A percentile compares a stretch with the other conserved stretches of the same genome.
Conservation (phyloP, 2,113 vertebrate species). For the Atlantisia rogersi region DNA sequence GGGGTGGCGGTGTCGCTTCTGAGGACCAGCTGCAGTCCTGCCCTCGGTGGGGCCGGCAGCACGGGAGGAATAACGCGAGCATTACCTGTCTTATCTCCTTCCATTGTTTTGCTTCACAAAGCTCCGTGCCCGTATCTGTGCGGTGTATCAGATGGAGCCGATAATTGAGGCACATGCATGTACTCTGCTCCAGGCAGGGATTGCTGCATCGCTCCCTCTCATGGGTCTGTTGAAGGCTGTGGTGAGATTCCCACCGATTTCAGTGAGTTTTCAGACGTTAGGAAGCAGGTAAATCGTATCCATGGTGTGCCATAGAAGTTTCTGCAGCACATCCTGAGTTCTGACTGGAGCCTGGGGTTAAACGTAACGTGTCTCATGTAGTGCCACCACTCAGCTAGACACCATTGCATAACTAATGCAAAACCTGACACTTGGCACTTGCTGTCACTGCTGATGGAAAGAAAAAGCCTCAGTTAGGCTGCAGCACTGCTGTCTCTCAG, state of each 20-base stretch:
- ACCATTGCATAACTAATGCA: not conserved
- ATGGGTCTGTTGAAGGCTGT: not conserved
- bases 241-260: not conserved
- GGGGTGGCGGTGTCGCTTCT: not conserved
- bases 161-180: not conserved
- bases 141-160: not conserved
- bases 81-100: not conserved
- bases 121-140: not conserved
- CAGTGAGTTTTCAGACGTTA: not conserved
- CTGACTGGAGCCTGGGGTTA: not conserved
- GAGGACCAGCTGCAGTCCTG: not conserved
- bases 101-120: conserved; percentile 12
- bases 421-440: not conserved
- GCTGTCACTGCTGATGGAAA: not conserved
- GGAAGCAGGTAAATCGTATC: not conserved
- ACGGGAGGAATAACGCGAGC: not conserved
- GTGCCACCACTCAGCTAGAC: not conserved
- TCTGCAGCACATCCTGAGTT: not conserved
- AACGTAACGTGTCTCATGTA: fast-evolving
- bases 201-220: not conserved
- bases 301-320: not conserved
- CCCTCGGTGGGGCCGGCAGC: not conserved
- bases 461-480: not conserved
- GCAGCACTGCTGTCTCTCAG: not conserved
- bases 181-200: not conserved